phyloP scores from a whole-genome alignment of 2,113 vertebrate genomes.

The Cryptomyrus ogoouensis region DNA sequence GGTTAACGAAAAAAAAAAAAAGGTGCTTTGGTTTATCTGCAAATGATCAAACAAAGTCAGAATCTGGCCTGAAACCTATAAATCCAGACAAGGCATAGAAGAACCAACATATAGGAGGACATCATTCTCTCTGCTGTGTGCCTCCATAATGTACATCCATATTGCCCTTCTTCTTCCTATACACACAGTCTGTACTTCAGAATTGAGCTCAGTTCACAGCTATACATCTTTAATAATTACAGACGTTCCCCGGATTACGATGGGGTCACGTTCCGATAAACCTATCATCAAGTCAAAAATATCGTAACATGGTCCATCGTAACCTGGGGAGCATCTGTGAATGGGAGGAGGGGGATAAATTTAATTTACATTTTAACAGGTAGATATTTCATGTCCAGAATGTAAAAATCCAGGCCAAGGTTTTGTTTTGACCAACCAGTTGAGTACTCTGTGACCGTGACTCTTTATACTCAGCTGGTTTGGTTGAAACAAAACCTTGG shows the following conservation, averaged over 20 bases:
- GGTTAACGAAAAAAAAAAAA: not conserved
- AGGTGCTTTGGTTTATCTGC: slow-evolving; percentile 22
- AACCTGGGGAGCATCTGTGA: no score
- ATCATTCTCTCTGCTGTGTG: slow-evolving; percentile 6
- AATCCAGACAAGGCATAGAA: slow-evolving; percentile 19
- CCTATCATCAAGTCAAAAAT: no score
- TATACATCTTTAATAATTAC: not conserved
- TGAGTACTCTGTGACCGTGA: not conserved
- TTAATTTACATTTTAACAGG: not conserved
- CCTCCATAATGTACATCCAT: slow-evolving; percentile 26
- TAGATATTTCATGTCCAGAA: not conserved
- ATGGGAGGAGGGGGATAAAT: not conserved
- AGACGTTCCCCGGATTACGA: no score
- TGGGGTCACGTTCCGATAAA: no score
- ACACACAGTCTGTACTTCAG: not conserved
- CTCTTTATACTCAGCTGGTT: not conserved
- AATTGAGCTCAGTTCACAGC: not conserved
- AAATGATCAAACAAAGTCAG: slow-evolving; percentile 18
- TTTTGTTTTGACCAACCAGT: not conserved
- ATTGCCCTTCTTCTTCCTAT: no score
- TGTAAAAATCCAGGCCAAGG: not conserved
- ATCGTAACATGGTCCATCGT: no score
- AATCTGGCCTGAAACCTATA: slow-evolving; percentile 13
- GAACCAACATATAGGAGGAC: not conserved
- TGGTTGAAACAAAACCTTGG: not conserved